Conservation (phyloP, 2,797 vertebrate species). For the Ptychobarbus kaznakovi region DNA sequence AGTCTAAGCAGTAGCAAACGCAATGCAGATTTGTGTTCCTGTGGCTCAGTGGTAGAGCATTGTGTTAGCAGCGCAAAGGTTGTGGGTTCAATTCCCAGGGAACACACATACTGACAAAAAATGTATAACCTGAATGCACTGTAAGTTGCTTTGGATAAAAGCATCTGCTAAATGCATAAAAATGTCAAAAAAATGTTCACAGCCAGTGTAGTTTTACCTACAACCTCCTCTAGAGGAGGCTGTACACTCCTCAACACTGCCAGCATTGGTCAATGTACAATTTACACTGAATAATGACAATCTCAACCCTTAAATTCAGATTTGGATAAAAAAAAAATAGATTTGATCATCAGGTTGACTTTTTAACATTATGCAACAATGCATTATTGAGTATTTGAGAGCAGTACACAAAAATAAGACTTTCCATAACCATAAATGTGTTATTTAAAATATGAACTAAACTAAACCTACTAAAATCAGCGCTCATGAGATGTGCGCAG, state of each 20-base stretch:
- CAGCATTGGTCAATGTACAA: neutral
- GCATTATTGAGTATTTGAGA: neutral
- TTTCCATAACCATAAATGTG: neutral
- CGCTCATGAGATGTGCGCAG: neutral
- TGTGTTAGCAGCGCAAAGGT: no score
- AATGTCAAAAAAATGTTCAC: neutral
- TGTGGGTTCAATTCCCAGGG: no score
- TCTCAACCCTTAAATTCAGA: neutral
- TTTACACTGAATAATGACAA: neutral
- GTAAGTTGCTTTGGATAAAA: no score
- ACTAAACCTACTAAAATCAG: neutral
- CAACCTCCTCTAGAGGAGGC: conserved; percentile 53
- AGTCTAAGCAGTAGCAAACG: conserved; percentile 15
- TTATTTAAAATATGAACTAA: neutral
- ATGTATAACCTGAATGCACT: no score
- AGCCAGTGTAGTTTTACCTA: conserved; percentile 10
- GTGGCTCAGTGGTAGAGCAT: no score
- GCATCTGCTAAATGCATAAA: no score
- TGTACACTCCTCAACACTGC: conserved; percentile 10
- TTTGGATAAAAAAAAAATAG: neutral
- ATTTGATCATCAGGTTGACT: neutral
- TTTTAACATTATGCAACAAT: neutral
- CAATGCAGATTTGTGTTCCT: neutral
- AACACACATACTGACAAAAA: no score
- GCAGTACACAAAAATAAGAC: neutral